Base-by-base conservation (phyloP, 2,797 vertebrate genomes). In the Anolis apletophallus region DNA sequence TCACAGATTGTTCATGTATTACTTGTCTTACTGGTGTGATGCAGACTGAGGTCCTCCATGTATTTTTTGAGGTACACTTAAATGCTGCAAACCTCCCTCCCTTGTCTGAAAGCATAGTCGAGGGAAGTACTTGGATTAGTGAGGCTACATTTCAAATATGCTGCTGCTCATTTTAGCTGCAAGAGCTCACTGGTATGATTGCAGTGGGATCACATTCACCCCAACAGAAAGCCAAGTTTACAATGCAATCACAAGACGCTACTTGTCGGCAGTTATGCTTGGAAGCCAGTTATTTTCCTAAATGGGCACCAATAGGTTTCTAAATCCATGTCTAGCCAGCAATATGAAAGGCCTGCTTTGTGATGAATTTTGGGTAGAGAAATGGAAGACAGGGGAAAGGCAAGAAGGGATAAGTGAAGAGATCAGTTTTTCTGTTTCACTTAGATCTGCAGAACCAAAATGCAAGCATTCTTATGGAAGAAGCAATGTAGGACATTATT, bases 161-260 rank as follows among this genome's bases (percentile, higher is more conserved):
- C 71, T 88, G 13, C 3, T 85, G 11, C 85, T 85, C 9, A 8
- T 68, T 1, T 50, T 80, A 32, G n/a, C 85, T 55, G 87, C 55
- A 23, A 14, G 21, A 73, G 50, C 6, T 83, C 88, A 68, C n/a
- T 79, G 12, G 3, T 17, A 17, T 78, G 5, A 83, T 13, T 40
- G 11, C 6, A 36, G 17, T 76, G 0, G 34, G 61, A 9, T 21
- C 84, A 7, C 1, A 40, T 90, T 75, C 78, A 40, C 75, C 80
- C n/a, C 67, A 50, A 17, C 46, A 71, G 19, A 0, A 0, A 74
- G 50, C 6, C 59, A 83, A 78, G 72, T 67, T 0, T 68, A 77
- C 67, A 73, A 52, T n/a, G 54, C n/a, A n/a, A 34, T 67, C 46
- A 52, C 12, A 46, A 67, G 59, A 81, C 32, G 29, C 10, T 36